Base-by-base conservation (phyloP, 2,888 invertebrate species). In the Maniola hyperantus region DNA sequence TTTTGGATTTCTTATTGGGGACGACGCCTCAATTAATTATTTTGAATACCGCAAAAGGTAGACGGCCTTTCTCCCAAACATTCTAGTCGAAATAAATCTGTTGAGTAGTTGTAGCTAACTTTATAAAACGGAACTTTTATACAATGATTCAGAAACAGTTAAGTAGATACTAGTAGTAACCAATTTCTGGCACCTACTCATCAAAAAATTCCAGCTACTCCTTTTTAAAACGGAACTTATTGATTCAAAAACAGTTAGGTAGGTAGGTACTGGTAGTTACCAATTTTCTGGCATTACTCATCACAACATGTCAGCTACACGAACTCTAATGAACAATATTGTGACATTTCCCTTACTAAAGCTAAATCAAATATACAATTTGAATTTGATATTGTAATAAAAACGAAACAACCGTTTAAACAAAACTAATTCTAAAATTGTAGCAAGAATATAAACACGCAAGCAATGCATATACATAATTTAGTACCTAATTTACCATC, bases 1-100 rank as follows among this genome's bases (percentile, higher is more conserved):
- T 83, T 84, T 83, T 75, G 75, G 77, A 78, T 79, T 85, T 87
- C 84, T 87, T 86, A 84, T 85, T 87, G 79, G 79, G 77, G 71
- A 79, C 80, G 59, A 53, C 62, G 69, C 64, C 59, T 68, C 68
- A 69, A 74, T 74, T 82, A 86, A 87, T 85, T 84, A 83, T 82
- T 83, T 79, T 68, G 78, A 81, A 84, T 85, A 81, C 79, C 82
- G 71, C 64, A 65, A 74, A 79, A 82, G 84, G 84, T 84, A 77
- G 72, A 78, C 81, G 83, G 79, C 83, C 85, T 82, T 77, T 79
- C 72, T 69, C 77, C 71, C 71, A 76, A 78, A 78, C 75, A 77
- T 55, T 48, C 64, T 63, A 67, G 64, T 42, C 34, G 46, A 18
- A 61, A 55, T 61, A 54, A 55, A 51, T 33, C 51, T 13, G 20